These are phyloP conservation scores for Martes flavigula DNA, from an alignment of 2,797 vertebrate species.

Conservation along the genomic window DNA sequence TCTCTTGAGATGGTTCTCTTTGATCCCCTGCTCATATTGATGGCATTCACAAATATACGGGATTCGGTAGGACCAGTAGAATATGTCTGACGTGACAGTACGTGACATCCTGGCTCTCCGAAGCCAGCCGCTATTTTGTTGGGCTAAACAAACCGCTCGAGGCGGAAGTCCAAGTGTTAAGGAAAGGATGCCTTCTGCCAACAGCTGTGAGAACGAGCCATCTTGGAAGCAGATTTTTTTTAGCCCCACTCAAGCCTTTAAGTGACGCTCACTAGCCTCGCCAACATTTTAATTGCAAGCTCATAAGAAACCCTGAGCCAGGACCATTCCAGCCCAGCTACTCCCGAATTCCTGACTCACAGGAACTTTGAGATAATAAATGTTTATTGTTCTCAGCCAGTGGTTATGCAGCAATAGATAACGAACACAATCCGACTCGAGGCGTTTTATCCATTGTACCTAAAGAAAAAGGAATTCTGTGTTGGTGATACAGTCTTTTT, in stretches of 20 bases:
- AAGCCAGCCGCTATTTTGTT: background rate
- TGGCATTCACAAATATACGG: background rate
- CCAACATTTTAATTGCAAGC: background rate
- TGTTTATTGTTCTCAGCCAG: background rate
- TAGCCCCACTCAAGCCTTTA: background rate
- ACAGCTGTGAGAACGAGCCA: background rate
- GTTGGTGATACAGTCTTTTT: background rate
- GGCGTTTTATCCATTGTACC: background rate
- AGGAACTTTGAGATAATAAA: slow-evolving; percentile 14
- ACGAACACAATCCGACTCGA: background rate
- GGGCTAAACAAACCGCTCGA: background rate
- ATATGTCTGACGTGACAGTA: background rate
- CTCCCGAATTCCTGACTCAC: background rate
- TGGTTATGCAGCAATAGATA: background rate
- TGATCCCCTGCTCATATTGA: background rate
- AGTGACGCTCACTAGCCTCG: background rate
- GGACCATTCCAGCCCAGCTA: background rate
- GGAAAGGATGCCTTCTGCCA: background rate
- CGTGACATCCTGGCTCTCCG: background rate
- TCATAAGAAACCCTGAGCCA: background rate
- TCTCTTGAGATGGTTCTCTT: background rate
- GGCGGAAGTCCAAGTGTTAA: background rate
- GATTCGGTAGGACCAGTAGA: background rate
- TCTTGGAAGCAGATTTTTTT: background rate
- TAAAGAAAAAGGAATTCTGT: background rate